Percentiles rank a stretch among this genome's conserved stretches.
phyloP scores from a whole-genome alignment of 2,888 invertebrate genomes.

The Acleris holmiana region DNA sequence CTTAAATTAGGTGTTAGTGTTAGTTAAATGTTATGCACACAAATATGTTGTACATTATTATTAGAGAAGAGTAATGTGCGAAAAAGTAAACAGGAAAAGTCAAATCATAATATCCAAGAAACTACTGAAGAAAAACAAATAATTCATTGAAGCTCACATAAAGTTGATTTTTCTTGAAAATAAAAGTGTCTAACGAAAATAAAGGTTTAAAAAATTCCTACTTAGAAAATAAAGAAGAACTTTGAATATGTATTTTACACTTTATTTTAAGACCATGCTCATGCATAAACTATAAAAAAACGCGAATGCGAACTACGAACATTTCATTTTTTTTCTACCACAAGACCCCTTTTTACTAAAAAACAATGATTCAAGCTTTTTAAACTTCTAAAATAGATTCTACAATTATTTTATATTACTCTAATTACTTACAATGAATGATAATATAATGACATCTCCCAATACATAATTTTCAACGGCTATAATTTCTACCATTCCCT shows the following conservation, averaged over 20 bases:
- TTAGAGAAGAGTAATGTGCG: constrained; percentile 77
- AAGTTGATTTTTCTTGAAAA: background rate
- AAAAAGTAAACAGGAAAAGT: constrained; percentile 61
- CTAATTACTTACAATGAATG: too few species aligned
- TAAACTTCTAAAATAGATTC: too few species aligned
- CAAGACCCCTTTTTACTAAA: too few species aligned
- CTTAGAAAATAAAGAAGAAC: background rate
- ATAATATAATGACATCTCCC: too few species aligned
- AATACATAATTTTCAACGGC: background rate
- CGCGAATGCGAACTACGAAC: background rate
- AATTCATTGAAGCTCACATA: too few species aligned
- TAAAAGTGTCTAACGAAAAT: background rate
- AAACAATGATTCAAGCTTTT: too few species aligned
- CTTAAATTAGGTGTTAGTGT: constrained; percentile 20
- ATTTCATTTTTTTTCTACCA: too few species aligned
- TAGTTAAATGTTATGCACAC: background rate
- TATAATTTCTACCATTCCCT: constrained; percentile 5
- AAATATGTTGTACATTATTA: constrained; percentile 17
- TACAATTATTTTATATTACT: too few species aligned
- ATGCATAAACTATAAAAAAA: background rate
- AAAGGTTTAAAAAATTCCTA: background rate
- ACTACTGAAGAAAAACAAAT: background rate
- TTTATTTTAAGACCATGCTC: background rate
- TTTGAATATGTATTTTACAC: background rate
- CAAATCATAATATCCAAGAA: constrained; percentile 38